A percentile compares a stretch with the other conserved stretches of the same genome.
Conservation (phyloP, 2,113 vertebrate species). For the Pao palembangensis region DNA sequence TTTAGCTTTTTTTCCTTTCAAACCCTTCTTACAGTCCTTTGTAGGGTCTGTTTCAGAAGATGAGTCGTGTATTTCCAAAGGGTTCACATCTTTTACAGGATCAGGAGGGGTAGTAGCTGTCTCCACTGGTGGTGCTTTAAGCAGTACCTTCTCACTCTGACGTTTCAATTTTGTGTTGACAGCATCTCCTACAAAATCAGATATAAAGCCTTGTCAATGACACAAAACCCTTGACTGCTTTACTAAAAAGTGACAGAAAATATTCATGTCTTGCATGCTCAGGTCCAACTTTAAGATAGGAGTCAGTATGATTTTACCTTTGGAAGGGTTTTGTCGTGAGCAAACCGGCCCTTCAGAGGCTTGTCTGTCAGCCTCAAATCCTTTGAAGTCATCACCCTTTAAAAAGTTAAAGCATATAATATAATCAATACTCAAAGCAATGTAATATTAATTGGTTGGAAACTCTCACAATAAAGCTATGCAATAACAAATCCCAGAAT, state of each 20-base stretch:
- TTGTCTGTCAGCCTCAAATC: slow-evolving; percentile 81
- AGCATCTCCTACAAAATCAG: slow-evolving; percentile 59
- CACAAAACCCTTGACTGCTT: background rate
- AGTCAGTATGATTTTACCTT: slow-evolving; percentile 71
- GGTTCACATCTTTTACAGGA: slow-evolving; percentile 55
- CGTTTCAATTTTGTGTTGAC: slow-evolving; percentile 65
- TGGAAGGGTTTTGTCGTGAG: slow-evolving; percentile 77
- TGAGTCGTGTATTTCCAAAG: slow-evolving; percentile 36
- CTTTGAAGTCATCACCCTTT: slow-evolving; percentile 82
- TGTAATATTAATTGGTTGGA: background rate
- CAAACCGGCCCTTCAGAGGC: slow-evolving; percentile 65
- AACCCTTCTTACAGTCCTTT: slow-evolving; percentile 52
- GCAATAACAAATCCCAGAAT: background rate
- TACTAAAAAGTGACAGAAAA: background rate
- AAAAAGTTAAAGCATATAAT: slow-evolving; percentile 42
- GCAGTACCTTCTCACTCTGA: slow-evolving; percentile 58
- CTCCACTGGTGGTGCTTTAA: slow-evolving; percentile 58
- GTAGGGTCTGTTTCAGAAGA: slow-evolving; percentile 44
- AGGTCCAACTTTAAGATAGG: background rate
- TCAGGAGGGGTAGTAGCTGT: slow-evolving; percentile 46
- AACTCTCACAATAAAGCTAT: background rate
- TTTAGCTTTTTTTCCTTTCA: slow-evolving; percentile 65
- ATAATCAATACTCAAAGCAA: slow-evolving; percentile 34
- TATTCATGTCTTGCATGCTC: background rate
- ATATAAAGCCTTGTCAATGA: slow-evolving; percentile 2